These are phyloP conservation scores for Oryzias celebensis DNA, from an alignment of 2,113 vertebrate genomes.

Conservation along the genomic window DNA sequence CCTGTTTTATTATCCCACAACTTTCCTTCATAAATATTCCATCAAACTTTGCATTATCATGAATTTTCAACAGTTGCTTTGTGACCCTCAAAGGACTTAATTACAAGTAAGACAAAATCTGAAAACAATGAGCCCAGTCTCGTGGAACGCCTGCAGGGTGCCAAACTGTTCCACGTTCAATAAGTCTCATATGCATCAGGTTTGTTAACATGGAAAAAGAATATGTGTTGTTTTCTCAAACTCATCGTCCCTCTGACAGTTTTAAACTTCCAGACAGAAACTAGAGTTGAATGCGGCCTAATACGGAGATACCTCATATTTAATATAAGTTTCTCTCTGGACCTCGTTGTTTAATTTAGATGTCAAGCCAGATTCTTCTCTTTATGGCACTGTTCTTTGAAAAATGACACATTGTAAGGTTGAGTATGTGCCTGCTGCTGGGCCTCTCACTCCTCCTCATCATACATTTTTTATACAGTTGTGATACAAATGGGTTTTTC, in stretches of 20 bases:
- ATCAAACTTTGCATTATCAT: not conserved
- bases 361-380: not conserved
- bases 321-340: not conserved
- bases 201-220: not conserved
- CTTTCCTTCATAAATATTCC: not conserved
- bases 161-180: not conserved
- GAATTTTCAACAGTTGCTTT: conserved; percentile 35
- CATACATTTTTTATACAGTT: conserved; percentile 49
- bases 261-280: not conserved
- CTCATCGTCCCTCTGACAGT: not conserved
- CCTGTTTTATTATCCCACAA: conserved; percentile 1
- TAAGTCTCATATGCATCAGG: not conserved
- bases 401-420: conserved; percentile 17
- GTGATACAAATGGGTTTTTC: conserved; percentile 38
- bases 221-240: not conserved
- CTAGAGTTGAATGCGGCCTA: not conserved
- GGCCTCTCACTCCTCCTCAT: conserved; percentile 20
- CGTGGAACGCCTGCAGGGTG: conserved; percentile 13
- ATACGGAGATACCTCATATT: not conserved
- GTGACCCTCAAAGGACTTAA: conserved; percentile 33
- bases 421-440: conserved; percentile 16
- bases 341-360: conserved; percentile 24
- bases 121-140: conserved; percentile 30
- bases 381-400: conserved; percentile 1
- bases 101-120: conserved; percentile 36